Base-by-base conservation (phyloP, 1,140 invertebrate genomes). In the Drosophila elegans region DNA sequence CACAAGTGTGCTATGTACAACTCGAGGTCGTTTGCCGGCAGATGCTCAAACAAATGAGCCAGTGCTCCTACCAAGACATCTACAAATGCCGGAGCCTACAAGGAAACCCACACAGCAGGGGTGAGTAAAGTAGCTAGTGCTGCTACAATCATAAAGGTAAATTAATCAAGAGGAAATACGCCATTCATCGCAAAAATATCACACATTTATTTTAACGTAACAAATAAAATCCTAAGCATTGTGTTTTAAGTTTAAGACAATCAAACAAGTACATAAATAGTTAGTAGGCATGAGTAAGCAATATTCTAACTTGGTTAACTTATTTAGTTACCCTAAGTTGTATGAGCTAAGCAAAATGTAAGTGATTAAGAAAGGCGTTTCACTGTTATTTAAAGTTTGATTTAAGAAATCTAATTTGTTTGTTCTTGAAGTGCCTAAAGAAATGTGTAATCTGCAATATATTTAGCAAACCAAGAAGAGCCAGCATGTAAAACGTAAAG, bases 21-120 rank as follows among this genome's bases (percentile, higher is more conserved):
- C 67, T 57, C 75, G 75, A 88, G 79, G 83, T 88, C 83, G 75
- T 88, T 82, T 88, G 83, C 84, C 79, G 83, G 75, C 82, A 81
- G 69, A 78, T 74, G 81, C 75, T 78, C 34, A 73, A 77, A 74
- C 74, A 74, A 74, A 74, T 72, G 71, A 42, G 42, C 39, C 66
- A 66, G 57, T 5, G 45, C 27, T 55, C 16, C 46, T 16, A 27
- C 53, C 27, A 41, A 41, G 34, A 44, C 13, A 39, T 32, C 21
- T 11, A 41, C 51, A 32, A 32, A 13, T 38, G 63, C 34, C 16
- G 42, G 39, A 25, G 16, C 29, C 21, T 25, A 27, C 27, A 51
- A 25, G 4, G 16, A 41, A 41, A 13, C 9, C 36, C 12, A 4
- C 38, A 67, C 16, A 51, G 60, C n/a, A 7, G 25, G 44, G 16